Conservation (phyloP, 2,113 vertebrate species). For the Scatophagus argus region DNA sequence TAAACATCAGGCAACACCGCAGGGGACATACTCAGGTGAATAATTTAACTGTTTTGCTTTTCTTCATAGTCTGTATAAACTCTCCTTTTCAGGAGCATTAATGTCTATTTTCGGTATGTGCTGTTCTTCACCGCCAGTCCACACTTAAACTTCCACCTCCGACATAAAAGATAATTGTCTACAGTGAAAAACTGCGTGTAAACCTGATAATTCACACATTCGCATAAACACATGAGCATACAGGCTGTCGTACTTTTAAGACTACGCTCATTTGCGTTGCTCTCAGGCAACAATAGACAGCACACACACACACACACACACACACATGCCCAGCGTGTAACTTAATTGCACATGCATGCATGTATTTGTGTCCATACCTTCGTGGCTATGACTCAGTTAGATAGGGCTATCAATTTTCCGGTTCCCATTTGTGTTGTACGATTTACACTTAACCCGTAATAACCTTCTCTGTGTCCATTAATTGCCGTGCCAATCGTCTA, state of each 20-base stretch:
- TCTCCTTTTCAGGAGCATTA: neutral
- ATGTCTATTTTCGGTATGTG: neutral
- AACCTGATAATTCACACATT: neutral
- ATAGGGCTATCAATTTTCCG: neutral
- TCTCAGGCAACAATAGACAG: neutral
- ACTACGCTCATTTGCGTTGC: neutral
- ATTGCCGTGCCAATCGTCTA: slow-evolving; percentile 40
- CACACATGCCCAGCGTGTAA: neutral
- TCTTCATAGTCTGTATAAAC: neutral
- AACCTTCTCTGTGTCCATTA: slow-evolving; percentile 29
- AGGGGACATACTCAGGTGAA: slow-evolving; percentile 63
- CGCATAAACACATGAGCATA: neutral
- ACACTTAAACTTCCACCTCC: slow-evolving; percentile 42
- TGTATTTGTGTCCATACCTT: neutral
- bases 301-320: neutral
- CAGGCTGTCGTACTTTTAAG: too few species aligned
- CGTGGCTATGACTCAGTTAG: neutral
- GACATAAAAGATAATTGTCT: neutral
- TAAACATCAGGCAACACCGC: slow-evolving; percentile 29
- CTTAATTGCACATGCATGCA: slow-evolving; percentile 19
- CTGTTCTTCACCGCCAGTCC: neutral
- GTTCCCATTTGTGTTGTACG: slow-evolving; percentile 10
- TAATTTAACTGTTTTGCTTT: neutral
- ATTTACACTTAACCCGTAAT: slow-evolving; percentile 16
- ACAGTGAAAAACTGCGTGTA: neutral